Base-by-base conservation (phyloP, 2,113 vertebrate genomes). In the Scatophagus argus region DNA sequence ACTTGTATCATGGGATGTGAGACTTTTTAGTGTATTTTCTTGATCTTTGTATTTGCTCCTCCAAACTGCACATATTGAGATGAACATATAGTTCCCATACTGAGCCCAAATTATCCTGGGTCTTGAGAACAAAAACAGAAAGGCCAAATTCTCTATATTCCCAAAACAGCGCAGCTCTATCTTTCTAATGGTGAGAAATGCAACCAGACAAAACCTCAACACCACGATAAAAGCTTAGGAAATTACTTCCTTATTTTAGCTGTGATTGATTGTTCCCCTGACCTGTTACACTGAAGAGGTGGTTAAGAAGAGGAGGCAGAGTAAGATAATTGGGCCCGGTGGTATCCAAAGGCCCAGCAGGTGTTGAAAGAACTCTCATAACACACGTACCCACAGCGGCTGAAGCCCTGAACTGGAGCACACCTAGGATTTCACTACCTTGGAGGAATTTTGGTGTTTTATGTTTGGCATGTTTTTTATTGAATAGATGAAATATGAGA, bases 211-310 rank as follows among this genome's bases (percentile, higher is more conserved):
- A 91, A 87, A 79, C 82, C 88, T 89, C 80, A 85, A 85, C 83
- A 55, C 75, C 41, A 29, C 44, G 87, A 91, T 90, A 91, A 89
- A 92, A 87, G 86, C 82, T 61, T 73, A 87, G 90, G 86, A 92
- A 93, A 93, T 93, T 84, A 92, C 91, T 89, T 90, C 87, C 90
- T 92, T 91, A 93, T 92, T 93, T 94, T 92, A 86, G 91, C 74
- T 82, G 81, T 93, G 91, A 94, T 94, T 94, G 93, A 94, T 94
- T 93, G 93, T 90, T 75, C 88, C 83, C 80, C 89, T 93, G 92
- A 92, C 93, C 93, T 83, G 90, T 88, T 87, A 87, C 89, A 92
- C 81, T 88, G 91, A 86, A 84, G 87, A 89, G 90, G 89, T 89
- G 87, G 87, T 94, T 92, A 87, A 88, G 82, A 91, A 82, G 89